Base-by-base conservation (phyloP, 2,888 invertebrate species). In the Tetranychus piercei region DNA sequence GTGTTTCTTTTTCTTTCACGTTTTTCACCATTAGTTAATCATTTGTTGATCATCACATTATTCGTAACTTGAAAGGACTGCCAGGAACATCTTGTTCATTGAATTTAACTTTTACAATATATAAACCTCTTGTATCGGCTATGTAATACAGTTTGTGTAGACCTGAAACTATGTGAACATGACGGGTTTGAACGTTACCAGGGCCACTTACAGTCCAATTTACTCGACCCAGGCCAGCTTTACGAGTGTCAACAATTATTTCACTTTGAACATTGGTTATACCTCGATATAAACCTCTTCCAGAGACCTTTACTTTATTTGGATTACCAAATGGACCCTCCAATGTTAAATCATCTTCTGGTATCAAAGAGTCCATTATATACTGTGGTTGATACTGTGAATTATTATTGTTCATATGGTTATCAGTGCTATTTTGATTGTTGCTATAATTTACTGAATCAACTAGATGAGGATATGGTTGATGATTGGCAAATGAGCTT, bases 131-230 rank as follows among this genome's bases (percentile, higher is more conserved):
- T 11, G 45, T 22, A 20, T 65, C 20, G 34, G 73, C n/a, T n/a
- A 23, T n/a, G 22, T 73, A 73, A n/a, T 44, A 67, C 43, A 73
- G 44, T 43, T 73, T 73, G 43, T 73, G 44, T 9, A 67, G n/a
- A 20, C 69, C 69, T 23, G 20, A 20, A 6, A 44, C 73, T 6
- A 73, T 43, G 18, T 44, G n/a, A 22, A 20, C 20, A 20, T 73
- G 22, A 6, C 69, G 66, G n/a, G 67, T 44, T 69, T 73, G 43
- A 18, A 73, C 73, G 23, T 67, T 23, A 11, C 66, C 67, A 15
- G 73, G 73, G 15, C 73, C 73, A 11, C 22, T 34, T n/a, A 73
- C 67, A 18, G 73, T 20, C 73, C 73, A 73, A 43, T 67, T 23
- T 9, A 73, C 20, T 11, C 73, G 18, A n/a, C 73, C 73, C 6